A percentile compares a stretch with the other conserved stretches of the same genome.
phyloP scores from a whole-genome alignment of 2,888 invertebrate species.

The Dasysyrphus tricinctus region DNA sequence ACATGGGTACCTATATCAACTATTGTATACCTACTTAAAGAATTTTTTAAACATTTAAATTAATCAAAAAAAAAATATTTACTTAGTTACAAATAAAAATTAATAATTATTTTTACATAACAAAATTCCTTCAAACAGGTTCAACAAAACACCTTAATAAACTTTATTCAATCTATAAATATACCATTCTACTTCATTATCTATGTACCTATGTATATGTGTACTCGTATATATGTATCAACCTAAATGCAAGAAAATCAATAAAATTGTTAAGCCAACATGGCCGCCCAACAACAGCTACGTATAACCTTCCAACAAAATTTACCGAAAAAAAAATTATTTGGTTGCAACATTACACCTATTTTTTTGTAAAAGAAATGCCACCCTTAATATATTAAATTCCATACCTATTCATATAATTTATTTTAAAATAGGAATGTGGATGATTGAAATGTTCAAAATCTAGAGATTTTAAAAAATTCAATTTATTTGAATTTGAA shows the following conservation, averaged over 20 bases:
- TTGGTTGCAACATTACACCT: constrained; percentile 5
- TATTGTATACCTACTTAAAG: too few relatives aligned
- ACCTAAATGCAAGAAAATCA: constrained; percentile 65
- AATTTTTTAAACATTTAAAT: too few relatives aligned
- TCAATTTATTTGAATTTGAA: background rate
- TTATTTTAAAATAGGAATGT: background rate
- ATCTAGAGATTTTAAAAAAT: background rate
- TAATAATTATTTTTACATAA: background rate
- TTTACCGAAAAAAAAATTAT: constrained; percentile 7
- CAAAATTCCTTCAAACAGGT: background rate
- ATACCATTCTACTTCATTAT: constrained; percentile 13
- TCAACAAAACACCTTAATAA: constrained; percentile 7
- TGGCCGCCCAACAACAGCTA: constrained; percentile 72
- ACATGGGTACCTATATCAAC: too few relatives aligned
- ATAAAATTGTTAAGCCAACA: constrained; percentile 73
- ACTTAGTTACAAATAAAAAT: too few relatives aligned
- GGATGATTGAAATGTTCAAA: background rate
- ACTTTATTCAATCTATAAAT: constrained; percentile 18
- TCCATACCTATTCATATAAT: background rate
- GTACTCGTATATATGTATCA: constrained; percentile 25
- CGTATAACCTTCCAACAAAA: constrained; percentile 11
- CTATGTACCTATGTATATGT: background rate
- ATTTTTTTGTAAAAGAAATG: background rate
- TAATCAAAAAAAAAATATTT: too few relatives aligned
- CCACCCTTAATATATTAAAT: constrained; percentile 2